These are phyloP conservation scores for Tylochromis polylepis DNA, from an alignment of 2,113 vertebrate genomes.

Conservation along the genomic window DNA sequence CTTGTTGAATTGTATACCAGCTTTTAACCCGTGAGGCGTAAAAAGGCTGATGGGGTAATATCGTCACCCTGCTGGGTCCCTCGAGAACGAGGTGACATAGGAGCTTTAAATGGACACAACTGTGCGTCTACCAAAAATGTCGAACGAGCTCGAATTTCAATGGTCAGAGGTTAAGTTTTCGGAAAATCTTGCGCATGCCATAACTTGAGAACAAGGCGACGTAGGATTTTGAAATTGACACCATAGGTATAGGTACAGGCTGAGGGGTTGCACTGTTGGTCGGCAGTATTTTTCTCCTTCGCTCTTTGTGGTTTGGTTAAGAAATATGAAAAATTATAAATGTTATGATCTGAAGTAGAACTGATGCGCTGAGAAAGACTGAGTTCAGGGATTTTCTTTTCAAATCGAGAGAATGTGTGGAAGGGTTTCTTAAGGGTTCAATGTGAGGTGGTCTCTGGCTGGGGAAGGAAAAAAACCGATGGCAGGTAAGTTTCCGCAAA, in stretches of 20 bases:
- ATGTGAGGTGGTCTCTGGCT: background rate
- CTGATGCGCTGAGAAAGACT: background rate
- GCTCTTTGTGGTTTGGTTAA: fast-evolving
- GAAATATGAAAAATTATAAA: background rate
- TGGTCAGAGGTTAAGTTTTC: background rate
- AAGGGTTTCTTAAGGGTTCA: background rate
- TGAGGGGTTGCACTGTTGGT: background rate
- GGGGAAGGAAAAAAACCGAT: fast-evolving
- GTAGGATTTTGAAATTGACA: background rate
- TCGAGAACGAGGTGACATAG: background rate
- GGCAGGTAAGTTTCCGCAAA: background rate
- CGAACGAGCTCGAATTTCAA: fast-evolving
- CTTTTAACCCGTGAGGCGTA: fast-evolving
- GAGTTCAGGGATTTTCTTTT: background rate
- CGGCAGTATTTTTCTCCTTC: fast-evolving
- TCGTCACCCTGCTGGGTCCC: background rate
- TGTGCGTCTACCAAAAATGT: background rate
- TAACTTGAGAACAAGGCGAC: fast-evolving
- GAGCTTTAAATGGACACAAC: background rate
- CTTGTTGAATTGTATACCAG: background rate
- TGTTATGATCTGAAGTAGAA: background rate
- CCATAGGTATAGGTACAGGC: background rate
- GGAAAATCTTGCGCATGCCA: background rate
- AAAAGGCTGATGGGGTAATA: fast-evolving
- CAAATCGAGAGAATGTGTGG: background rate